Base-by-base conservation (phyloP, 1,140 invertebrate species). In the Metaphire vulgaris region DNA sequence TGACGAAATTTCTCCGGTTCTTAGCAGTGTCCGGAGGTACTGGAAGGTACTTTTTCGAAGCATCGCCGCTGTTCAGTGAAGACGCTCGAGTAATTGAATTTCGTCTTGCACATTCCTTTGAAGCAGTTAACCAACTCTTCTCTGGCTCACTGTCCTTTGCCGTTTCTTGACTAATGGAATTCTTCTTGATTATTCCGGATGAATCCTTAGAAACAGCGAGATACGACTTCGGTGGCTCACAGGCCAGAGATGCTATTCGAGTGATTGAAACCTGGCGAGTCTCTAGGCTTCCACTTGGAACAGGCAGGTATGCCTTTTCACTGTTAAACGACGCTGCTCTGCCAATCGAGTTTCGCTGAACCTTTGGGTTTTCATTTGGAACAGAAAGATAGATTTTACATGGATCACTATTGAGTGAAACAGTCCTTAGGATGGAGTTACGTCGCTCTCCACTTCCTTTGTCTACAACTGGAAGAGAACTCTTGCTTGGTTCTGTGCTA, bases 31-130 rank as follows among this genome's bases (percentile, higher is more conserved):
- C n/a, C 32, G 26, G 6, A 26, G 26, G 1, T 71, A n/a, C 1
- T 71, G 31, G 69, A 2, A 71, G 69, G n/a, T 71, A 33, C 28
- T 2, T 32, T 71, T 71, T 0, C 33, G 30, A 1, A 26, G 69
- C 0, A 33, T 2, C n/a, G 72, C 31, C 72, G 28, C 72, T 73
- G 33, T 73, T 73, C n/a, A 73, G 32, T 1, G 72, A 73, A 2
- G 72, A 73, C 2, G 72, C 72, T 34, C 72, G 32, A 34, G 32
- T 34, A n/a, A 73, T 41, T 33, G 32, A 41, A 34, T 31, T 34
- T 16, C 72, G 72, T 30, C 72, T 34, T 6, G 21, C 41, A 56
- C 41, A 21, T 56, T 56, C 41, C 41, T 21, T 21, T 6, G 41
- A 21, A 56, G 21, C 41, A 12, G 41, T 6, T 56, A 56, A 56